Evolutionary conservation across 2,888 invertebrate species (phyloP).

Genomic region (Ptychoptera contaminata): DNA sequence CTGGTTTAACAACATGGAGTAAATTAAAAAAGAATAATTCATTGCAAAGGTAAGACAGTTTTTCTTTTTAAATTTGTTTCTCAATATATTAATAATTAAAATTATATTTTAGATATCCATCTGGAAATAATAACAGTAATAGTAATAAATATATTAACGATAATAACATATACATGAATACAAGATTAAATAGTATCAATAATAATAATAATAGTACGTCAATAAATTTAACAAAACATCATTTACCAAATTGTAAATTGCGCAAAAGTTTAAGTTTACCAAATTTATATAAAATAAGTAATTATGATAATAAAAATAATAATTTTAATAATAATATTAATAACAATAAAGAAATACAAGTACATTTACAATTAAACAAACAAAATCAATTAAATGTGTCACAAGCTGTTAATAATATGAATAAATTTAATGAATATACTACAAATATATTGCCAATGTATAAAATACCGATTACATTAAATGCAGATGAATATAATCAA

Average conservation of each 20-base stretch:
- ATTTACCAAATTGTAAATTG: slow-evolving; percentile 37
- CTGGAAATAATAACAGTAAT: slow-evolving; percentile 58
- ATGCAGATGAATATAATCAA: slow-evolving; percentile 14
- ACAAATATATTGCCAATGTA: slow-evolving; percentile 30
- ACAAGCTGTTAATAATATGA: slow-evolving; percentile 40
- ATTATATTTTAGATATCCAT: slow-evolving; percentile 44
- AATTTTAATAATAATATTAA: background rate
- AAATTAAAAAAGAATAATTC: slow-evolving; percentile 60
- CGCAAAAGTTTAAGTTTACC: slow-evolving; percentile 68
- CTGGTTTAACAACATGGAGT: slow-evolving; percentile 79
- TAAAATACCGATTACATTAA: slow-evolving; percentile 27
- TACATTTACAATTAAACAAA: no score
- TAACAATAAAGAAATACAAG: background rate
- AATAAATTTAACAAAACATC: slow-evolving; percentile 38
- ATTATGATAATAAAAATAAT: slow-evolving; percentile 3
- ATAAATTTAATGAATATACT: slow-evolving; percentile 18
- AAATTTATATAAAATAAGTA: slow-evolving; percentile 37
- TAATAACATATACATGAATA: slow-evolving; percentile 25
- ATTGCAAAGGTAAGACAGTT: slow-evolving; percentile 40
- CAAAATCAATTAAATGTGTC: slow-evolving; percentile 28
- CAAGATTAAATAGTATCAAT: slow-evolving; percentile 18
- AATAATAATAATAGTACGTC: slow-evolving; percentile 14
- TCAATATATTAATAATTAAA: background rate
- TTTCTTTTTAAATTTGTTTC: background rate
- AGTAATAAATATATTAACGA: no score